Evolutionary conservation across 2,113 vertebrate genomes (phyloP).

Genomic region (Chascanopsetta lugubris): DNA sequence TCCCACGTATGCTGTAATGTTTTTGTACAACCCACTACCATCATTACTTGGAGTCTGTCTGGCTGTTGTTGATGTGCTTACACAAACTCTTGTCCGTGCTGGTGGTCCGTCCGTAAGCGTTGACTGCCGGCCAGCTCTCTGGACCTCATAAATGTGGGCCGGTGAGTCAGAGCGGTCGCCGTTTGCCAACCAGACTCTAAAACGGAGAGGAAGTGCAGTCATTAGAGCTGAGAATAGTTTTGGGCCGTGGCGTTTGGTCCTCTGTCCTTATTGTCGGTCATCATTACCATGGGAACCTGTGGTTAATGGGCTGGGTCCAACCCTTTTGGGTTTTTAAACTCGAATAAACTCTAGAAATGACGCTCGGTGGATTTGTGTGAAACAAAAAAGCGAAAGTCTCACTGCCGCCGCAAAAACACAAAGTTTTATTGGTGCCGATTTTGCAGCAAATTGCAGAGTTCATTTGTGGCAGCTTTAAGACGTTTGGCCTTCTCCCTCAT

Average conservation of each 20-base stretch:
- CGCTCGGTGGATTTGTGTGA: not conserved
- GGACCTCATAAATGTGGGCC: constrained; percentile 34
- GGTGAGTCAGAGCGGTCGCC: constrained; percentile 43
- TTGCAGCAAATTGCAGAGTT: not conserved
- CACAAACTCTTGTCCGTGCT: too few relatives aligned
- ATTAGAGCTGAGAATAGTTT: constrained; percentile 15
- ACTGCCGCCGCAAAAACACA: not conserved
- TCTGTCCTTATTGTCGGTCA: constrained; percentile 43
- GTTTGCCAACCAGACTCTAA: constrained; percentile 22
- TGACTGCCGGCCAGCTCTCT: constrained; percentile 10
- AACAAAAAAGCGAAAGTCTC: not conserved
- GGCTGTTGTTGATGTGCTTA: constrained; percentile 6
- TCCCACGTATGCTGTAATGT: constrained; percentile 31
- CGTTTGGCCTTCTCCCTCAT: not conserved
- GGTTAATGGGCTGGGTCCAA: not conserved
- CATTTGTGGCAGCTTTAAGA: not conserved
- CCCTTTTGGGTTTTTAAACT: constrained; percentile 8
- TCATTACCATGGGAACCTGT: constrained; percentile 40
- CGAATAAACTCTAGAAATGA: not conserved
- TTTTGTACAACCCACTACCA: constrained; percentile 37
- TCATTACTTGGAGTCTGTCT: constrained; percentile 36
- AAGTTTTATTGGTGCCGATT: not conserved
- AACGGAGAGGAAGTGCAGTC: not conserved
- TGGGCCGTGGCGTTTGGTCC: constrained; percentile 40
- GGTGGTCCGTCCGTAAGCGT: constrained; percentile 41